These are phyloP conservation scores for Psittacara wagleri DNA, from an alignment of 2,113 vertebrate species.

Conservation along the genomic window DNA sequence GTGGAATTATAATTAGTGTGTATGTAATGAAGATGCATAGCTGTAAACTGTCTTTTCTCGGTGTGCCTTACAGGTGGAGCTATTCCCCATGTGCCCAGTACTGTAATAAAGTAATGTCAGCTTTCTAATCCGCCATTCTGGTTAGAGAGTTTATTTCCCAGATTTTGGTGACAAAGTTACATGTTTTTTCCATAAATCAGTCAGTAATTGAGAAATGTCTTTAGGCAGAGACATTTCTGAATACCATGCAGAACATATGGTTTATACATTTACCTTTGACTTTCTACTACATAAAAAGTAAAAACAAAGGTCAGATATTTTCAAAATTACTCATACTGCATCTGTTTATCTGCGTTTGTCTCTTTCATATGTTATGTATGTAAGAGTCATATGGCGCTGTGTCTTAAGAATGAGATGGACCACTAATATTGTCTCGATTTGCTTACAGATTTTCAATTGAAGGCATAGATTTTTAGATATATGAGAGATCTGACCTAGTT, in stretches of 20 bases:
- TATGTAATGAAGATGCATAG: background rate
- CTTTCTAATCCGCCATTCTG: background rate
- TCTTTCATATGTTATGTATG: background rate
- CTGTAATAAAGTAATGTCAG: background rate
- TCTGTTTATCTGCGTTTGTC: background rate
- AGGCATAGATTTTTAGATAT: background rate
- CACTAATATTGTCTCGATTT: background rate
- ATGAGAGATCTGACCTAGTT: background rate
- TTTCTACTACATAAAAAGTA: background rate
- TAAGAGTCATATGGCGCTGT: background rate
- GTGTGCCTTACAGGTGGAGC: background rate
- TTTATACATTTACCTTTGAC: background rate
- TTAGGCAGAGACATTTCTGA: background rate
- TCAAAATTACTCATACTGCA: background rate
- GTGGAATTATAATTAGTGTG: background rate
- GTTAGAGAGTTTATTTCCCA: background rate
- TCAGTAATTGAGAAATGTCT: background rate
- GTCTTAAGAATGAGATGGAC: background rate
- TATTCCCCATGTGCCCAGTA: background rate
- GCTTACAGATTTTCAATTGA: background rate
- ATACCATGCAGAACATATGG: background rate
- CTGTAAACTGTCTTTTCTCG: background rate
- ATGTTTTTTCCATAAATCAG: background rate
- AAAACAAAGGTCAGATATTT: background rate
- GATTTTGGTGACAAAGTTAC: background rate